Base-by-base conservation (phyloP, 2,888 invertebrate genomes). In the Leptogaster cylindrica region DNA sequence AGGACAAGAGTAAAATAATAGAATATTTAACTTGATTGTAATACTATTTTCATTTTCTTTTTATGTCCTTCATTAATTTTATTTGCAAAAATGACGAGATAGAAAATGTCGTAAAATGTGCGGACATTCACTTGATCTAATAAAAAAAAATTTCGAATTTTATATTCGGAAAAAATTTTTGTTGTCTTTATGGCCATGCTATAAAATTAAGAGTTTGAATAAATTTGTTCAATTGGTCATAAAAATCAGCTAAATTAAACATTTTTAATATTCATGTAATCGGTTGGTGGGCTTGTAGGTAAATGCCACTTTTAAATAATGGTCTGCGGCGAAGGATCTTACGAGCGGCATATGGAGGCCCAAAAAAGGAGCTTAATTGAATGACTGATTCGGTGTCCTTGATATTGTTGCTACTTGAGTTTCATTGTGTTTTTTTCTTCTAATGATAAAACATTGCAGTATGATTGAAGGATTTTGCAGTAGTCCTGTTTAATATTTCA, bases 61-160 rank as follows among this genome's bases (percentile, higher is more conserved):
- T 41, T 41, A 41, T 41, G 20, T 41, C 41, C 16, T 41, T 41
- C 41, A 41, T 41, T 41, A 41, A 41, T 41, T 41, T 41, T 41
- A 41, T 41, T 41, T n/a, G n/a, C 41, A 41, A 16, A 41, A 41
- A n/a, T n/a, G n/a, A n/a, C n/a, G n/a, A 18, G 41, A 41, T 18
- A 41, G 39, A 39, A 3, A 10, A n/a, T 7, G 16, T 41, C 41
- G 41, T 41, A 41, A 41, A 41, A 41, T 41, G n/a, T 41, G 10
- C 41, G 16, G 41, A 41, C 41, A 18, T 41, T 18, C 18, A 41
- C 41, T 6, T 18, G 14, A 5, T n/a, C n/a, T 7, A 5, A 18
- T 41, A 41, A 41, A 18, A 6, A 41, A 18, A 41, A 41, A 18
- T 41, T 41, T 3, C 41, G 16, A 41, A 41, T 41, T n/a, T 41